phyloP scores from a whole-genome alignment of 35 echinoderm and acorn worm species.

The Stichopus chloronotus region DNA sequence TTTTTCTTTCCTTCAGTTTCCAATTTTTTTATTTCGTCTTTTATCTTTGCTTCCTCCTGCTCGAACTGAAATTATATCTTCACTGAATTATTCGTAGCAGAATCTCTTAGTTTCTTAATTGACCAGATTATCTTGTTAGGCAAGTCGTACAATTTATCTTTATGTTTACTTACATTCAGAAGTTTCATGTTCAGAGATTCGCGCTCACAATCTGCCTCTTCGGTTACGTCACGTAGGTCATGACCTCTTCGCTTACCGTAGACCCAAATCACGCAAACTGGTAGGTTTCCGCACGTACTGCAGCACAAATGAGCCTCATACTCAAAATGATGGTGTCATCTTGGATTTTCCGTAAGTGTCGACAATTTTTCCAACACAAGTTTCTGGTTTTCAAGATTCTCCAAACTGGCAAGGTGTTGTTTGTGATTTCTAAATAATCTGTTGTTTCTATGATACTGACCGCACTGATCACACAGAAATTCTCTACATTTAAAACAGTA shows the following conservation, averaged over 20 bases:
- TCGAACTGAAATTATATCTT: too few species aligned
- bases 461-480: not conserved
- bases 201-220: too few species aligned
- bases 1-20: too few species aligned
- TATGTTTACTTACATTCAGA: too few species aligned
- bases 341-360: not conserved
- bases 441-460: not conserved
- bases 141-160: too few species aligned
- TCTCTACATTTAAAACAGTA: constrained; percentile 6
- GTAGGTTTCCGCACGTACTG: not conserved
- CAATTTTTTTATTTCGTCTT: too few species aligned
- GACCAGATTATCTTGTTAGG: too few species aligned
- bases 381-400: not conserved
- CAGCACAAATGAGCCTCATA: not conserved
- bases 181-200: too few species aligned
- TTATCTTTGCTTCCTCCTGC: too few species aligned
- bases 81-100: too few species aligned
- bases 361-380: not conserved
- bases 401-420: not conserved
- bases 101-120: too few species aligned
- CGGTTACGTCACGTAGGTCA: not conserved
- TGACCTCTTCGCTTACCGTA: not conserved
- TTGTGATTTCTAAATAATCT: not conserved
- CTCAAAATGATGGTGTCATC: not conserved
- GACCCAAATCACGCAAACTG: not conserved